A percentile compares a stretch with the other conserved stretches of the same genome.
These are phyloP conservation scores for Alethe diademata DNA, from an alignment of 2,113 vertebrate genomes.

Conservation along the genomic window DNA sequence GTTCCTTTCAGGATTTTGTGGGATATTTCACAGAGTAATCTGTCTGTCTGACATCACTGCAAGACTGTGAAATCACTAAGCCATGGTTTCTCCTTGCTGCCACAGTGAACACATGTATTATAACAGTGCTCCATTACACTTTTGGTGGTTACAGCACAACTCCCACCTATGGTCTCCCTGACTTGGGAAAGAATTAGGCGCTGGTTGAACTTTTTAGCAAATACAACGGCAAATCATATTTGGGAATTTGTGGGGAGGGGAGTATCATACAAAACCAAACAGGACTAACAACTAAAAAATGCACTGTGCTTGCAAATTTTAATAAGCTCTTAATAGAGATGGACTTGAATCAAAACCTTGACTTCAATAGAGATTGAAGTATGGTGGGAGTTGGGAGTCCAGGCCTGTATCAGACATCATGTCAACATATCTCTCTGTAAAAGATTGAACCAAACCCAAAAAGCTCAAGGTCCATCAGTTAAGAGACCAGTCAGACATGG, in stretches of 20 bases:
- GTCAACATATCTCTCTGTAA: background rate
- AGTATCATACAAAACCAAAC: background rate
- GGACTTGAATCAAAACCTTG: background rate
- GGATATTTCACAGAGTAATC: background rate
- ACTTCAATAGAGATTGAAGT: background rate
- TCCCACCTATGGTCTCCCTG: background rate
- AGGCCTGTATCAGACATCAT: background rate
- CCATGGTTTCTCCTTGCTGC: background rate
- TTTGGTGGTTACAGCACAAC: background rate
- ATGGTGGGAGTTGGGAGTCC: background rate
- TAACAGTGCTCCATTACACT: background rate
- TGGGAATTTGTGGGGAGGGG: background rate
- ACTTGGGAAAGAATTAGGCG: background rate
- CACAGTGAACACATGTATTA: background rate
- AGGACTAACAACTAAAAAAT: background rate
- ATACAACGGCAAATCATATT: background rate
- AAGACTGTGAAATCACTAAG: constrained; percentile 17
- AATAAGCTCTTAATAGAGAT: background rate
- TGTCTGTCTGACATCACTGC: background rate
- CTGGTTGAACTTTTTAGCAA: background rate
- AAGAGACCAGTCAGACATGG: background rate
- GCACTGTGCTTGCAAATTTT: background rate
- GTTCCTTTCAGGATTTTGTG: background rate
- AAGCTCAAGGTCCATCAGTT: background rate
- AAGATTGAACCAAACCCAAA: background rate